phyloP scores from a whole-genome alignment of 2,888 invertebrate genomes.

The Drosophila maculinotata region DNA sequence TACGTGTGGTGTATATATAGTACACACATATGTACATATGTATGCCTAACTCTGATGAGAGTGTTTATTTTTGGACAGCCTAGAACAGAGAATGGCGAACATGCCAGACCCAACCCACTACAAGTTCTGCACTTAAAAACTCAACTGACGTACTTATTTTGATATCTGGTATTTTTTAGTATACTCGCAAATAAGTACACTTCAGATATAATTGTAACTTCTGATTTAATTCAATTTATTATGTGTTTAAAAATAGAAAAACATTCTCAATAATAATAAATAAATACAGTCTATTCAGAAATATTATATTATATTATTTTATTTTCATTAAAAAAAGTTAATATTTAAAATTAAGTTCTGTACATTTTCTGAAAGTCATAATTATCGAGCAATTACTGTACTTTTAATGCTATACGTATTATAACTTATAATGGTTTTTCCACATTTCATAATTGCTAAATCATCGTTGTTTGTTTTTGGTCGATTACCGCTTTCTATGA shows the following conservation, averaged over 20 bases:
- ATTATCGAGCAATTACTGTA: neutral
- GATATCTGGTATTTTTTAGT: neutral
- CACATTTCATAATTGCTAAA: conserved; percentile 52
- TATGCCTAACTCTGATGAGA: conserved; percentile 13
- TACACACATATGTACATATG: neutral
- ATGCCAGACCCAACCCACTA: neutral
- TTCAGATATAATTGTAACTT: too few species aligned
- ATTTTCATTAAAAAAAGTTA: too few species aligned
- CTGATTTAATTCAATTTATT: too few species aligned
- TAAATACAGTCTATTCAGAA: too few species aligned
- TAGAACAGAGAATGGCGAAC: conserved; percentile 35
- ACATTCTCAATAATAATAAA: too few species aligned
- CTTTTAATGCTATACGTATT: conserved; percentile 5
- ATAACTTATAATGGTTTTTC: conserved; percentile 58
- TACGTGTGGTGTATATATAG: too few species aligned
- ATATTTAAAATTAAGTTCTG: too few species aligned
- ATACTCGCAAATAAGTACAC: too few species aligned
- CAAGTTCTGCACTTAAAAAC: neutral
- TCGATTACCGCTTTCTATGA: conserved; percentile 20
- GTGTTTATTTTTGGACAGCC: conserved; percentile 62
- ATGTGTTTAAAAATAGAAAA: too few species aligned
- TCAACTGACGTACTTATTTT: conserved; percentile 10
- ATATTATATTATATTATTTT: too few species aligned
- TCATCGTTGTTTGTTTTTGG: conserved; percentile 49
- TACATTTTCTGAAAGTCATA: neutral